Conservation (phyloP, 1,140 invertebrate species). For the Apocrypta bakeri region DNA sequence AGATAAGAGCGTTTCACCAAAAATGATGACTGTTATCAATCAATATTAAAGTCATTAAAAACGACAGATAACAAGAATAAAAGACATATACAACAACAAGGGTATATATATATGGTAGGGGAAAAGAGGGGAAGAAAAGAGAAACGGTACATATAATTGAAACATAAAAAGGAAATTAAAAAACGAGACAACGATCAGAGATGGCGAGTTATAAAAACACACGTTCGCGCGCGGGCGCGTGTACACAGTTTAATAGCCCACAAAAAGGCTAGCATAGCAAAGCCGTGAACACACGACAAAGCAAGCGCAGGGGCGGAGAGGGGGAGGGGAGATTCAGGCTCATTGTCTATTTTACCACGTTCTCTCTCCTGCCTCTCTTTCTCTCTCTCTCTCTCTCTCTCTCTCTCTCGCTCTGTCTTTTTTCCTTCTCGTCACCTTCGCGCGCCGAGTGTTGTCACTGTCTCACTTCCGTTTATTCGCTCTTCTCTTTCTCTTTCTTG, state of each 20-base stretch:
- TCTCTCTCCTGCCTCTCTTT: background rate
- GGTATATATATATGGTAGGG: too few relatives aligned
- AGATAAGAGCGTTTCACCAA: background rate
- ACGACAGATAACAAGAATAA: background rate
- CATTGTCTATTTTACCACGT: constrained; percentile 38
- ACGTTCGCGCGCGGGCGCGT: background rate
- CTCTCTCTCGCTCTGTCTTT: background rate
- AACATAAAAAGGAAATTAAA: constrained; percentile 38
- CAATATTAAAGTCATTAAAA: background rate
- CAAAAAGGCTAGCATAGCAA: constrained; percentile 54
- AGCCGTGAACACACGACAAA: constrained; percentile 55
- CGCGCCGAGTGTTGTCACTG: constrained; percentile 10
- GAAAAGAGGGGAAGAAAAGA: background rate
- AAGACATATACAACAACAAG: too few relatives aligned
- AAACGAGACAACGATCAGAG: constrained; percentile 17
- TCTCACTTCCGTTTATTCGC: background rate
- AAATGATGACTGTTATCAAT: background rate
- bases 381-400: background rate
- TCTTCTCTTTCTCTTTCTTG: too few relatives aligned
- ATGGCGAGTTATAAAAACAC: constrained; percentile 13
- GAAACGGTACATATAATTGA: constrained; percentile 29
- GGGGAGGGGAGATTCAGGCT: constrained; percentile 52
- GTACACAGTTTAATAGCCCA: constrained; percentile 66
- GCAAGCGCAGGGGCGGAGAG: constrained; percentile 44
- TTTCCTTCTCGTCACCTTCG: constrained; percentile 8